Conservation (phyloP, 1,140 invertebrate species). For the Pseudomyrmex concolor region DNA sequence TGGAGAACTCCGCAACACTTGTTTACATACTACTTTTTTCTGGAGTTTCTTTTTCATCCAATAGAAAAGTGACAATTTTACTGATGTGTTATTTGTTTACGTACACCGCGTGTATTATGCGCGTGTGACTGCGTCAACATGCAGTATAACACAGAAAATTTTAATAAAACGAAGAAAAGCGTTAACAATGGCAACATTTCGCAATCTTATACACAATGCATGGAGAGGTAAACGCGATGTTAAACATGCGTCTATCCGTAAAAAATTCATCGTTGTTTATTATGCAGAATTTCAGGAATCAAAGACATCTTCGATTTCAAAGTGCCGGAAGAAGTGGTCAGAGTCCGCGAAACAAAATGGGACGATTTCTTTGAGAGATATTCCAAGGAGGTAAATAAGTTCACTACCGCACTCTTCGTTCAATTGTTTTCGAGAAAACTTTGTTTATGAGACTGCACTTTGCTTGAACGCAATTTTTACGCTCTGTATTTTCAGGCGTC, state of each 20-base stretch:
- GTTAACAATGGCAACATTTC: conserved; percentile 19
- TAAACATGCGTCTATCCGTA: background rate
- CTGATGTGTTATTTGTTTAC: background rate
- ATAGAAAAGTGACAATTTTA: too few relatives aligned
- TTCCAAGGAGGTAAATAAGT: conserved; percentile 60
- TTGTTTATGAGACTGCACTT: background rate
- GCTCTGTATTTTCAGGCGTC: conserved; percentile 21
- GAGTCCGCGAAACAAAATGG: conserved; percentile 65
- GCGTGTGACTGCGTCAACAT: background rate
- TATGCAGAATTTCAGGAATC: conserved; percentile 39
- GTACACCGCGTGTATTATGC: background rate
- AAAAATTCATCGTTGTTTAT: background rate
- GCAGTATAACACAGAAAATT: conserved; percentile 6
- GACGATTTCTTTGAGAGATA: conserved; percentile 72
- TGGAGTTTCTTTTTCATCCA: too few relatives aligned
- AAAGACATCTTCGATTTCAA: conserved; percentile 23
- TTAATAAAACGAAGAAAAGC: background rate
- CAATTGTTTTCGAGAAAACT: background rate
- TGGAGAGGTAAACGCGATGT: conserved; percentile 35
- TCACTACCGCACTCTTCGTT: conserved; percentile 12
- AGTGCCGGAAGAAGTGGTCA: conserved; percentile 57
- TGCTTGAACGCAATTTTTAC: background rate
- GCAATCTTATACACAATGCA: conserved; percentile 37
- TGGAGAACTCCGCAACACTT: too few relatives aligned
- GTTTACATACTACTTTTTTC: too few relatives aligned